Evolutionary conservation across 2,113 vertebrate genomes (phyloP), one percentile per base, ranked within the genome.

Genomic region (Tachycineta bicolor): DNA sequence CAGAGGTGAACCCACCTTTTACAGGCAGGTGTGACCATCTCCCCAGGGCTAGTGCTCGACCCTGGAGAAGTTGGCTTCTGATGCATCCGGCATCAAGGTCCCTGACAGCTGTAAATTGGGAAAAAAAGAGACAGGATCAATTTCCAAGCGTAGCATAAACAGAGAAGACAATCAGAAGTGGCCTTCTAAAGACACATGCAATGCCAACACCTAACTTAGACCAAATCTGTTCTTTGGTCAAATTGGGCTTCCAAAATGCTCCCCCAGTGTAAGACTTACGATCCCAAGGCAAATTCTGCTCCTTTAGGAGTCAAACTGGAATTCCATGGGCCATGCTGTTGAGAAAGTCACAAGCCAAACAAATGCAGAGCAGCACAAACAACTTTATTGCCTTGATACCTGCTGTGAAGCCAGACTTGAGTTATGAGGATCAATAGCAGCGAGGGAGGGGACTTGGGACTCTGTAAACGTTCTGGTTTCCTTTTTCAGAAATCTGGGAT

Each of bases 401-500:
- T 98, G 98, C 70, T 96, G 97, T 33, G 97, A 92, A 16, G 96
- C 44, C 52, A 96, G 83, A 73, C 62, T 96, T n/a, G 97, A 47
- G n/a, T 86, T 89, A 14, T 96, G 97, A 41, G 97, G 87, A 55
- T 98, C 97, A 39, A 98, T 68, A 52, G 98, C 70, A 47, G 98
- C 96, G 26, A 98, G 97, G 47, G 98, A 98, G 7, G 98, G 98
- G 43, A 98, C 98, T 43, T 90, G 97, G 93, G 97, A 97, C 55
- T 98, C 98, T 34, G 91, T 93, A 88, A 96, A 59, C 5, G 15
- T 93, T 96, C 96, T 98, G 21, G 93, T 98, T 55, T 98, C 98
- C 94, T 98, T 98, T 88, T 94, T 98, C 69, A 95, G 82, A 39
- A 97, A 88, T 52, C 97, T 98, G 79, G 96, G 96, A 85, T 97